Conservation (phyloP, 2,113 vertebrate genomes). For the Spea multiplicata region DNA sequence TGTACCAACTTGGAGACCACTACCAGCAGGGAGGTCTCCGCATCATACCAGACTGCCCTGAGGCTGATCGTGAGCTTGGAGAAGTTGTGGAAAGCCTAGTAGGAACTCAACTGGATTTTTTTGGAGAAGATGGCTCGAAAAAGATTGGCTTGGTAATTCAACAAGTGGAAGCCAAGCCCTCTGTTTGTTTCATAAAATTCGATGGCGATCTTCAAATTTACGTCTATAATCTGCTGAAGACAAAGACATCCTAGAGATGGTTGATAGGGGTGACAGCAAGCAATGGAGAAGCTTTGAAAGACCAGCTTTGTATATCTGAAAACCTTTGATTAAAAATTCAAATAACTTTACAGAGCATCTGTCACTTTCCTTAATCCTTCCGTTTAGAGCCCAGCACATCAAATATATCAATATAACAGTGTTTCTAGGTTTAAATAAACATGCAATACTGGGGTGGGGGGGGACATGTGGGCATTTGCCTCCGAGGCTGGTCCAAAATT, state of each 20-base stretch:
- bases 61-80: constrained; percentile 90
- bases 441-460: no score
- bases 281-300: constrained; percentile 1
- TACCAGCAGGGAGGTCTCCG: constrained; percentile 97
- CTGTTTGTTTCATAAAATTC: constrained; percentile 98
- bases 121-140: constrained; percentile 97
- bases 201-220: constrained; percentile 99
- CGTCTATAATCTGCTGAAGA: constrained; percentile 97
- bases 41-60: constrained; percentile 93
- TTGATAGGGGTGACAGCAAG: constrained; percentile 48
- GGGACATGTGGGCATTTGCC: no score
- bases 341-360: no score
- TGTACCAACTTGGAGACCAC: constrained; percentile 96
- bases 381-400: no score
- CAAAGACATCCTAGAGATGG: constrained; percentile 79
- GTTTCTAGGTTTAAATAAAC: no score
- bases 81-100: constrained; percentile 98
- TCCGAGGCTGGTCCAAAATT: no score
- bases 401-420: no score
- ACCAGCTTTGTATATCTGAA: constrained; percentile 12
- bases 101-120: constrained; percentile 97
- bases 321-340: constrained; percentile 47
- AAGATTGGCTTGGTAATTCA: constrained; percentile 98
- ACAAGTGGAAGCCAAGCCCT: constrained; percentile 97
- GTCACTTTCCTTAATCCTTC: no score